Base-by-base conservation (phyloP, 1,140 invertebrate species). In the Ooceraea biroi region DNA sequence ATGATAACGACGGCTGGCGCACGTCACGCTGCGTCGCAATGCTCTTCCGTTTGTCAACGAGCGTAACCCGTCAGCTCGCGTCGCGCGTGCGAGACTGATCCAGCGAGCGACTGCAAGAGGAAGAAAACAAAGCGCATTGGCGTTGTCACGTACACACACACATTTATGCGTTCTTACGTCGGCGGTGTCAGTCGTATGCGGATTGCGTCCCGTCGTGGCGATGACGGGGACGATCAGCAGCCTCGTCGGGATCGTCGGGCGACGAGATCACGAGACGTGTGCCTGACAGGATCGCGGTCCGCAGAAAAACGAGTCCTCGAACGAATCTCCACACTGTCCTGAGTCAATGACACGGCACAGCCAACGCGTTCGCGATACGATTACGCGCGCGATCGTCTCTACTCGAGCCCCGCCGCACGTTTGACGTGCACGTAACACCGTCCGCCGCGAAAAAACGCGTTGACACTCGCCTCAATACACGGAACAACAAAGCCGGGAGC, bases 271-370 rank as follows among this genome's bases (percentile, higher is more conserved):
- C 48, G n/a, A n/a, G n/a, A n/a, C n/a, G n/a, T n/a, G n/a, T n/a
- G n/a, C n/a, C n/a, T n/a, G 7, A 36, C 7, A 36, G 36, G 7
- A 36, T 36, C 7, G 36, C 7, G 7, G 36, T 36, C 36, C 14
- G 25, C 22, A 46, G 48, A 27, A n/a, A 30, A 36, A 22, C 66
- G 48, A 25, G 57, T 58, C 22, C 60, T 46, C 30, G 61, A 44
- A 41, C 30, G 44, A 65, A 90, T 90, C 89, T 90, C 89, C 74
- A 90, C 88, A 87, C 85, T 90, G 85, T 57, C 65, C 66, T 61
- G 55, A 89, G 88, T 90, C 88, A 90, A 90, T 90, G 88, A 90
- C 88, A 89, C 88, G 65, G 36, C 65, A 89, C 66, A 52, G 55
- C 61, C 50, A 80, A 30, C 36, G 57, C 71, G 27, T 30, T 55